Percentiles rank a stretch among this genome's conserved stretches.
Evolutionary conservation across 2,113 vertebrate species (phyloP).

Genomic region (Passer montanus): DNA sequence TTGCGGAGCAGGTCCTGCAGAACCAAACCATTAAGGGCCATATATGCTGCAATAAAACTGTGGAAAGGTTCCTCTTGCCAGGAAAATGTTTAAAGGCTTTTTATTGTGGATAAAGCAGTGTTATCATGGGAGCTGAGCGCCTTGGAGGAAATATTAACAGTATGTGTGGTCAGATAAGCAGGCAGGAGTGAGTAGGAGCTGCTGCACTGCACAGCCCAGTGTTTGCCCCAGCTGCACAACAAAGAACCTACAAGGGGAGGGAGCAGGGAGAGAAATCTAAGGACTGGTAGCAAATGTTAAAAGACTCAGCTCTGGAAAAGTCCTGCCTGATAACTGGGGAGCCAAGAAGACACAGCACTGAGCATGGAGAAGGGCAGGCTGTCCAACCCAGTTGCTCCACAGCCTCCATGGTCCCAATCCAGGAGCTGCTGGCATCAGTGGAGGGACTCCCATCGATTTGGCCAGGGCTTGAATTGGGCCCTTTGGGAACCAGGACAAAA

Average conservation of each 20-base stretch:
- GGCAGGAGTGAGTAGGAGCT: slow-evolving; percentile 21
- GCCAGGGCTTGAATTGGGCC: not conserved
- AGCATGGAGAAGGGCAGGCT: not conserved
- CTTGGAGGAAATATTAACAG: slow-evolving; percentile 53
- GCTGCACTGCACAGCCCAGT: slow-evolving; percentile 19
- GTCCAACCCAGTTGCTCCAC: not conserved
- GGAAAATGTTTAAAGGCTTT: slow-evolving; percentile 16
- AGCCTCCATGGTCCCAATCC: not conserved
- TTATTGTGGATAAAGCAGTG: slow-evolving; percentile 17
- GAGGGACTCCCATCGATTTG: not conserved
- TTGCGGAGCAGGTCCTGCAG: not conserved
- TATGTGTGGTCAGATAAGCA: slow-evolving; percentile 57
- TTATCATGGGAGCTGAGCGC: not conserved
- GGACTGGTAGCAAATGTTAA: not conserved
- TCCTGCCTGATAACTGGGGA: not conserved
- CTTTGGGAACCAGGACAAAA: slow-evolving; percentile 38
- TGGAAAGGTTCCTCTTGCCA: slow-evolving; percentile 5
- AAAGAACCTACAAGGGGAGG: slow-evolving; percentile 34
- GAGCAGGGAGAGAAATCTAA: not conserved
- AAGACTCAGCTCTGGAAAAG: not conserved
- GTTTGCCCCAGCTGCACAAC: slow-evolving; percentile 54
- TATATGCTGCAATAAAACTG: not conserved
- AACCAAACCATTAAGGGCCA: not conserved
- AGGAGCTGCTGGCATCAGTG: not conserved
- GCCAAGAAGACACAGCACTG: not conserved